Percentiles rank a stretch among this genome's conserved stretches.
Evolutionary conservation across 2,888 invertebrate species (phyloP).

Genomic region (Cecidostiba fungosa): DNA sequence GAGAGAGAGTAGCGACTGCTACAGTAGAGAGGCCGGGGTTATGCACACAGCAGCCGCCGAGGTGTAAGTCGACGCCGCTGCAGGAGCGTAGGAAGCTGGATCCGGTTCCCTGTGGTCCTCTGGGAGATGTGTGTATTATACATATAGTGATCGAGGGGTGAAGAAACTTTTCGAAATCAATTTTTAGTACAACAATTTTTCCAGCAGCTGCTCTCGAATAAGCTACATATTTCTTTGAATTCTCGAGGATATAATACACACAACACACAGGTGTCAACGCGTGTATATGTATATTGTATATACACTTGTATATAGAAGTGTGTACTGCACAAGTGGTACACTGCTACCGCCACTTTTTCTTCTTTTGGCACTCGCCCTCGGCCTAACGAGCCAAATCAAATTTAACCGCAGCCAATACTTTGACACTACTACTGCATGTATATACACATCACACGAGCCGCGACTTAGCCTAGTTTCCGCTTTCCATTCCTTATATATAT

Average conservation of each 20-base stretch:
- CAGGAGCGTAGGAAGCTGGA: background rate
- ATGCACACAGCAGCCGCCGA: background rate
- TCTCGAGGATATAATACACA: too few relatives aligned
- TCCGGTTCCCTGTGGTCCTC: background rate
- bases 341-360: conserved; percentile 2
- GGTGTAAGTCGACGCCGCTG: background rate
- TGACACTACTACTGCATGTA: background rate
- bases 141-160: background rate
- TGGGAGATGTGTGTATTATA: too few relatives aligned
- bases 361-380: conserved; percentile 20
- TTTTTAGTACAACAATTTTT: too few relatives aligned
- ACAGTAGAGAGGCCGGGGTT: background rate
- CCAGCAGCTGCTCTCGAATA: too few relatives aligned
- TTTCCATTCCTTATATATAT: background rate
- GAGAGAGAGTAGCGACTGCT: background rate
- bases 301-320: too few relatives aligned
- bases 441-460: background rate
- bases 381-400: conserved; percentile 27
- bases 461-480: conserved; percentile 22
- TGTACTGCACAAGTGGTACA: background rate
- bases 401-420: conserved; percentile 19
- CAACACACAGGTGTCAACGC: too few relatives aligned
- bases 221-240: too few relatives aligned
- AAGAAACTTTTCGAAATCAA: background rate
- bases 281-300: background rate